Evolutionary conservation across 2,888 invertebrate species (phyloP).

Genomic region (Drosophila austrosaltans): DNA sequence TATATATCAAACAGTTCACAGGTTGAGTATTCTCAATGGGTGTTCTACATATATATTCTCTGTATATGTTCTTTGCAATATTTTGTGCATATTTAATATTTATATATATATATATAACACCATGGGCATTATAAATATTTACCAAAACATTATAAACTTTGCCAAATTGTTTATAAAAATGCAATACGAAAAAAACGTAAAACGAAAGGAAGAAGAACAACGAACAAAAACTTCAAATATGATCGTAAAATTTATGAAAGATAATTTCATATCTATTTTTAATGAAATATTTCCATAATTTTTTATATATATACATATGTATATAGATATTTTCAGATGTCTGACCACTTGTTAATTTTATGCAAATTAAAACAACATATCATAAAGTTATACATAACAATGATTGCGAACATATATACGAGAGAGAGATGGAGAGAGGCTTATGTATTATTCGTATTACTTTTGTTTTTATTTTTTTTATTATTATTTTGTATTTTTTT

Average conservation of each 20-base stretch:
- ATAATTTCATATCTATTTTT: constrained; percentile 41
- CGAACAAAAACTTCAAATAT: constrained; percentile 17
- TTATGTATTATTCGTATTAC: neutral
- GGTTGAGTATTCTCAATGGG: neutral
- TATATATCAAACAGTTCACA: constrained; percentile 11
- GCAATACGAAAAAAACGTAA: constrained; percentile 4
- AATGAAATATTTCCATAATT: constrained; percentile 48
- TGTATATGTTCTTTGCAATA: neutral
- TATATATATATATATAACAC: constrained; percentile 7
- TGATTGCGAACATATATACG: constrained; percentile 22
- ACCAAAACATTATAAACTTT: constrained; percentile 17
- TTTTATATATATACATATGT: constrained; percentile 1
- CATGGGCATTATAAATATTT: constrained; percentile 12
- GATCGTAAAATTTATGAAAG: constrained; percentile 48
- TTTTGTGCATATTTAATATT: constrained; percentile 7
- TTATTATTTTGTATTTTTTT: neutral
- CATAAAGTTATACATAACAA: constrained; percentile 38
- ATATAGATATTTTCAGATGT: constrained; percentile 25
- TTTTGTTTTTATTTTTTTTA: neutral
- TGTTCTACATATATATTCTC: neutral
- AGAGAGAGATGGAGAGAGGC: constrained; percentile 8
- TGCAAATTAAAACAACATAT: constrained; percentile 50
- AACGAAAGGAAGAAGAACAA: neutral
- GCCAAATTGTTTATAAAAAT: constrained; percentile 18
- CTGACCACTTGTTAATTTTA: constrained; percentile 31